Conservation (phyloP, 2,888 invertebrate species). For the Chymomyza caudatula region DNA sequence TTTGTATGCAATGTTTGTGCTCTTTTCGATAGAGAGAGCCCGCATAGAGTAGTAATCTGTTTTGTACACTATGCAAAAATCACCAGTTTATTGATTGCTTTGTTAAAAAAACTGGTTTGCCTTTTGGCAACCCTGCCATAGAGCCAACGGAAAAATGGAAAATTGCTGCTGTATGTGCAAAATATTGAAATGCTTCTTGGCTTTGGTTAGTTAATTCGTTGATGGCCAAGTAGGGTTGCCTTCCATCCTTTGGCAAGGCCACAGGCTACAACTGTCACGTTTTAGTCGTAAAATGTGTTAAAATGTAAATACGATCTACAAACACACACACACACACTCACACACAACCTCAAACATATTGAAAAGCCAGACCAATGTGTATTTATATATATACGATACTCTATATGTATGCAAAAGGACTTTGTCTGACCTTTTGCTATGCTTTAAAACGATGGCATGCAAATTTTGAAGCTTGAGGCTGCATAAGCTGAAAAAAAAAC, state of each 20-base stretch:
- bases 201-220: not conserved
- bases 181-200: not conserved
- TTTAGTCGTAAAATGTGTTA: conserved; percentile 54
- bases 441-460: conserved; percentile 27
- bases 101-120: not conserved
- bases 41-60: too few species aligned
- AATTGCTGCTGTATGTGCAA: not conserved
- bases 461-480: conserved; percentile 36
- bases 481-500: not conserved
- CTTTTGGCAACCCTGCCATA: not conserved
- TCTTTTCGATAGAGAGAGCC: too few species aligned
- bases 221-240: conserved; percentile 1
- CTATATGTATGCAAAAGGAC: conserved; percentile 15
- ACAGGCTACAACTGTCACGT: conserved; percentile 57
- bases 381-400: conserved; percentile 14
- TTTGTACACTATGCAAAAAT: too few species aligned
- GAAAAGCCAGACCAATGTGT: conserved; percentile 17
- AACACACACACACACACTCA: not conserved
- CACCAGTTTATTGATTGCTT: too few species aligned
- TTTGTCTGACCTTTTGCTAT: conserved; percentile 8
- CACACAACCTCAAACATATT: conserved; percentile 27
- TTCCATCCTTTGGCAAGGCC: not conserved
- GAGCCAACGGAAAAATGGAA: not conserved
- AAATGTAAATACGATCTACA: conserved; percentile 48
- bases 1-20: too few species aligned